Percentiles rank a stretch among this genome's conserved stretches.
Conservation (phyloP, 2,797 vertebrate genomes). For the Acanthiza pusilla region DNA sequence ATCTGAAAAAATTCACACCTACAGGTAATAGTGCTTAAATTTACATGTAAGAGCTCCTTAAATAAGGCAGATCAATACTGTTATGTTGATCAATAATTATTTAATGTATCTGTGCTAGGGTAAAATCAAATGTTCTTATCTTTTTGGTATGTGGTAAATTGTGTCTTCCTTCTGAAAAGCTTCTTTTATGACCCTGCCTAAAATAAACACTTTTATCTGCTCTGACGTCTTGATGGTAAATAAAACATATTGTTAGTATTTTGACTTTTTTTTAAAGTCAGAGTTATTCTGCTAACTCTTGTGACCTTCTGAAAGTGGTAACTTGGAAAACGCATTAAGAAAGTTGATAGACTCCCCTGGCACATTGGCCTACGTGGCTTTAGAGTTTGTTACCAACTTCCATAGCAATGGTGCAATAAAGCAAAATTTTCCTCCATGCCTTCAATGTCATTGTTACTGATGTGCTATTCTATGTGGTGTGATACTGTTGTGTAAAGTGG, state of each 20-base stretch:
- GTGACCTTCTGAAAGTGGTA: not conserved
- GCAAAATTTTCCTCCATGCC: not conserved
- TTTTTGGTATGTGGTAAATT: not conserved
- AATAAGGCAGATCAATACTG: not conserved
- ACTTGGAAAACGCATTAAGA: not conserved
- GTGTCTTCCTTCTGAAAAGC: not conserved
- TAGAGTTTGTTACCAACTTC: not conserved
- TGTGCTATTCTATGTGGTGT: not conserved
- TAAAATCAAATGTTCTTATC: not conserved
- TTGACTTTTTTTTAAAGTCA: not conserved
- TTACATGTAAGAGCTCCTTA: not conserved
- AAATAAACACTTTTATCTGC: conserved; percentile 11
- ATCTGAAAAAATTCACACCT: not conserved
- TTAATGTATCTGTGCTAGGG: not conserved
- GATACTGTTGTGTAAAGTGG: not conserved
- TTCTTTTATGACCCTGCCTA: not conserved
- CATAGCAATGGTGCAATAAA: not conserved
- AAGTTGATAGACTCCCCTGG: not conserved
- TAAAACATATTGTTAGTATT: not conserved
- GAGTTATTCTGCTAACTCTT: not conserved
- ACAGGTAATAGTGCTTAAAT: not conserved
- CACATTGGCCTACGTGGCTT: not conserved
- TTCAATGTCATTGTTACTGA: not conserved
- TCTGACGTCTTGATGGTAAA: not conserved
- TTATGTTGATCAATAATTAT: not conserved